Evolutionary conservation across 2,888 invertebrate genomes (phyloP), one percentile per base, ranked within the genome.

Genomic region (Palloptera scutellata): DNA sequence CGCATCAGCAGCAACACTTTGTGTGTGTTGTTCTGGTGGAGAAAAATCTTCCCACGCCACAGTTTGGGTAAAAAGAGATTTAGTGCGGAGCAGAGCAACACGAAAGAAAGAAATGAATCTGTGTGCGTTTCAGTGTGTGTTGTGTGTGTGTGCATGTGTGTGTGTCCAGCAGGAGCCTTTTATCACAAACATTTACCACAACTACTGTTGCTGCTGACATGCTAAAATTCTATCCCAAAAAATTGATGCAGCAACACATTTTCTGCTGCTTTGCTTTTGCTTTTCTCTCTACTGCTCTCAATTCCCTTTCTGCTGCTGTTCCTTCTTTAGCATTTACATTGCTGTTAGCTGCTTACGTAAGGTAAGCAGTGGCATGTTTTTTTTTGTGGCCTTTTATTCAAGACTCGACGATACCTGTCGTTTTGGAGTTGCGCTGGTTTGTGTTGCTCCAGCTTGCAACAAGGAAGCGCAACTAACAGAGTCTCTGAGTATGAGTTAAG

Each of bases 1-100:
- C 6, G 48, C 11, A 45, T 51, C 30, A 30, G 30, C 30, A 30
- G 30, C 30, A 30, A 30, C 30, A 30, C 30, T 30, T 30, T 30
- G 30, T 30, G 30, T 30, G 30, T 30, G 30, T 30, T 30, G 30
- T 30, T 30, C 6, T 30, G 30, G 30, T 30, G 59, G 59, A 69
- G 77, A 79, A 82, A 83, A 83, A 83, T 83, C 83, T 83, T 83
- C 83, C 83, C 83, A 83, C 84, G 83, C 83, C 83, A 78, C 72
- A 72, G 72, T 72, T 74, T 72, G 73, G 73, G 74, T 70, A 72
- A 61, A 66, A 58, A 62, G 30, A 30, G 30, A 30, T 30, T 30
- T 30, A 30, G 30, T 30, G 30, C 30, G 30, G 30, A 30, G 30
- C 30, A 30, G 30, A 30, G 30, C 30, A 30, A 30, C 3, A 30